These are phyloP conservation scores for Harmothoe impar DNA, from an alignment of 2,888 invertebrate genomes.

Conservation along the genomic window DNA sequence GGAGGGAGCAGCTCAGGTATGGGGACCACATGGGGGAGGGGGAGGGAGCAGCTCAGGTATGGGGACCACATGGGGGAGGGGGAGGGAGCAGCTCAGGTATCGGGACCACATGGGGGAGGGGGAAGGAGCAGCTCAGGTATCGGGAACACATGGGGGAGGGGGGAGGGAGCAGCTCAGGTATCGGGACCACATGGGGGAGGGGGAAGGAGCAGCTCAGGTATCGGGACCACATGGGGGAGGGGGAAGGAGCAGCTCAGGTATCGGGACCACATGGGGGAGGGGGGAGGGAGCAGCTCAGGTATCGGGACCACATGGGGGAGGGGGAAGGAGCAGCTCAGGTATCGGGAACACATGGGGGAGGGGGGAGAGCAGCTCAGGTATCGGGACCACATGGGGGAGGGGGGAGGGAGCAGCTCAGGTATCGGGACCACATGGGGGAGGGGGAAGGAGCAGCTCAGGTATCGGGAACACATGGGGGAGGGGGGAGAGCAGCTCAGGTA, in stretches of 20 bases:
- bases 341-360: neutral
- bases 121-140: neutral
- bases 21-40: too few species aligned
- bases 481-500: constrained; percentile 72
- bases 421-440: too few species aligned
- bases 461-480: neutral
- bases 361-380: too few species aligned
- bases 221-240: too few species aligned
- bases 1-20: neutral
- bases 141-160: constrained; percentile 70
- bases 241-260: neutral
- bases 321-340: neutral
- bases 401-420: neutral
- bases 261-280: too few species aligned
- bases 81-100: neutral
- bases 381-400: too few species aligned
- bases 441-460: neutral
- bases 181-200: too few species aligned
- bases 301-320: too few species aligned
- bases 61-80: too few species aligned
- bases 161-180: neutral
- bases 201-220: neutral
- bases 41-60: neutral
- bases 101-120: too few species aligned
- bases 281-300: neutral